Evolutionary conservation across 1,140 invertebrate species (phyloP).

Genomic region (Limonius californicus): DNA sequence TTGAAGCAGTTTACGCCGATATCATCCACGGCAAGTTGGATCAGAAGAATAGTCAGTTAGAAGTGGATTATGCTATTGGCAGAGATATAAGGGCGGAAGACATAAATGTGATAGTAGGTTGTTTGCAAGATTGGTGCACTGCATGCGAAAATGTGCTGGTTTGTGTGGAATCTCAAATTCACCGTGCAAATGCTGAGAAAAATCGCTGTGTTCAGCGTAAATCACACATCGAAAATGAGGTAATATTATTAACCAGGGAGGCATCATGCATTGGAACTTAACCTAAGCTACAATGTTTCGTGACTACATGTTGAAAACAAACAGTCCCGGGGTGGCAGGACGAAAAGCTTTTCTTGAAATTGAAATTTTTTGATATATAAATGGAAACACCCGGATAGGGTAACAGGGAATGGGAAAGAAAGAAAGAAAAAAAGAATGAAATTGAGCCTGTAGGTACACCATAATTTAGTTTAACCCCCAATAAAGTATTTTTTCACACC

Average conservation of each 20-base stretch:
- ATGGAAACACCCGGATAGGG: too few relatives aligned
- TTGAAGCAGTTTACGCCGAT: slow-evolving; percentile 96
- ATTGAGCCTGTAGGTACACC: too few relatives aligned
- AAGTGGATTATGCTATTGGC: slow-evolving; percentile 92
- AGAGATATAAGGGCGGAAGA: slow-evolving; percentile 84
- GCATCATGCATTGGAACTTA: too few relatives aligned
- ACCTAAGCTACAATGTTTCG: too few relatives aligned
- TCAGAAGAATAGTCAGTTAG: slow-evolving; percentile 88
- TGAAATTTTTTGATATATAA: too few relatives aligned
- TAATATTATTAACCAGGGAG: slow-evolving; percentile 38
- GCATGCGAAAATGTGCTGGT: slow-evolving; percentile 85
- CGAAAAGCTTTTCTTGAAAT: too few relatives aligned
- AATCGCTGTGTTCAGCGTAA: slow-evolving; percentile 75
- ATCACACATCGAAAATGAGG: slow-evolving; percentile 81
- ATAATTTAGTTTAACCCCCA: too few relatives aligned
- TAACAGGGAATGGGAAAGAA: too few relatives aligned
- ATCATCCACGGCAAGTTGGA: slow-evolving; percentile 96
- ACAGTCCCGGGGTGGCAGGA: too few relatives aligned
- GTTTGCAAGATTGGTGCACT: slow-evolving; percentile 85
- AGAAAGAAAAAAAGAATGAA: too few relatives aligned
- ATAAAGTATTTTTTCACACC: too few relatives aligned
- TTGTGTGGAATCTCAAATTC: slow-evolving; percentile 87
- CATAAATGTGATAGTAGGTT: slow-evolving; percentile 70
- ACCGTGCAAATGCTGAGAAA: slow-evolving; percentile 81
- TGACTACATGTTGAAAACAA: too few relatives aligned